Base-by-base conservation (phyloP, 92 coral and sea anemone species). In the Anthopleura xanthogrammica region DNA sequence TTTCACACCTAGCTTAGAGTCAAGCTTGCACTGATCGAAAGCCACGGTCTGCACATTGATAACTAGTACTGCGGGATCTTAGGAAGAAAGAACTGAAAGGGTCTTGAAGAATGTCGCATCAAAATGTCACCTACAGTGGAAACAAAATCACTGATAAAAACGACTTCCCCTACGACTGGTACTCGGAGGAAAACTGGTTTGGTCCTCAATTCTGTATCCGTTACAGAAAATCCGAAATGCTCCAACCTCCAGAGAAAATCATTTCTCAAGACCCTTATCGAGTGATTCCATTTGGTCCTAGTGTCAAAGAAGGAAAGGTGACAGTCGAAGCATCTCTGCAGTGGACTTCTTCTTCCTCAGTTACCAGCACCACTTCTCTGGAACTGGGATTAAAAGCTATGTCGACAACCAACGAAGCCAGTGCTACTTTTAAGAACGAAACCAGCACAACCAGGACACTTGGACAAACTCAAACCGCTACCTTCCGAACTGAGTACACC, bases 121-220 rank as follows among this genome's bases (percentile, higher is more conserved):
- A 17, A 60, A 60, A 17, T 60, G 65, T 60, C 65, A 20, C n/a
- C 20, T 60, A 16, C n/a, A 17, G n/a, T 14, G 65, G 65, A 60
- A 17, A 60, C 65, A 60, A 60, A 16, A 60, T 60, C 23, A 60
- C 65, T 60, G n/a, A 20, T 60, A 14, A 60, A 20, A 6, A 65
- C 20, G 72, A 65, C 72, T 65, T 65, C 12, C 72, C 72, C 20
- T 65, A 65, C 72, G 72, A 65, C 40, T 65, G 41, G 72, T 65
- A 65, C 72, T 65, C 72, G 72, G 72, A 65, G 40, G 72, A 23
- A n/a, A 65, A 12, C 40, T 65, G 36, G 72, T 65, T 4, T 23
- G 7, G 39, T 7, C 72, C 72, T 23, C 72, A 22, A 65, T 7
- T 22, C 72, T 65, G 72, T 23, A 22, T 65, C 40, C 72, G 72